A percentile compares a stretch with the other conserved stretches of the same genome.
These are phyloP conservation scores for Gonatopus flavifemur DNA, from an alignment of 1,140 invertebrate genomes.

Conservation along the genomic window DNA sequence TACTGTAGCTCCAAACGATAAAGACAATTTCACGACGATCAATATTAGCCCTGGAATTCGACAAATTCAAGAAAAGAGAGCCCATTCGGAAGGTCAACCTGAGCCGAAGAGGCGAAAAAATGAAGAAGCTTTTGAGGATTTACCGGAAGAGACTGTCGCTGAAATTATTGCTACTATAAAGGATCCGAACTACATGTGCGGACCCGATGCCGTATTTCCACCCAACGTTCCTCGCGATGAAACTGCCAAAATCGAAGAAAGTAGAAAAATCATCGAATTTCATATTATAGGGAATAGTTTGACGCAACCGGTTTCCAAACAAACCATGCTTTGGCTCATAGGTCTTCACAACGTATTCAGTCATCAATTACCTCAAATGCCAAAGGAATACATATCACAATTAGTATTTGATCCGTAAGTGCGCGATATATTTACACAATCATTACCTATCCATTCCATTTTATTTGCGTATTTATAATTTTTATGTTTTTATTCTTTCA, in stretches of 20 bases:
- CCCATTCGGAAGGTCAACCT: constrained; percentile 33
- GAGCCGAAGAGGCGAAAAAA: constrained; percentile 48
- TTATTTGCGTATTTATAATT: neutral
- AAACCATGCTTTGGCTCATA: constrained; percentile 91
- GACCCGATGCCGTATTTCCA: constrained; percentile 80
- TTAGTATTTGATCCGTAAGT: constrained; percentile 95
- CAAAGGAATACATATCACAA: constrained; percentile 96
- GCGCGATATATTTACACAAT: too few relatives aligned
- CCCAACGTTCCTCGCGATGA: constrained; percentile 87
- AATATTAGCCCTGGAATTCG: constrained; percentile 65
- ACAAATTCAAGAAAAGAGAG: constrained; percentile 46
- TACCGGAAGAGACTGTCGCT: constrained; percentile 70
- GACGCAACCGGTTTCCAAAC: constrained; percentile 81
- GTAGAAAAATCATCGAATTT: constrained; percentile 86
- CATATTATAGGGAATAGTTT: constrained; percentile 93
- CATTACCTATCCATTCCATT: neutral
- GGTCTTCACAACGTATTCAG: constrained; percentile 95
- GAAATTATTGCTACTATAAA: constrained; percentile 77
- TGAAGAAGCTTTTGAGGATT: constrained; percentile 63
- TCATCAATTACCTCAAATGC: constrained; percentile 95
- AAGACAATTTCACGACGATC: constrained; percentile 70
- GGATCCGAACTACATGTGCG: constrained; percentile 78
- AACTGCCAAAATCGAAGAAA: constrained; percentile 87
- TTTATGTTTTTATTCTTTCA: constrained; percentile 13
- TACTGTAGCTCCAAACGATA: constrained; percentile 61